phyloP scores from a whole-genome alignment of 2,888 invertebrate genomes.

The Norana najaformis region DNA sequence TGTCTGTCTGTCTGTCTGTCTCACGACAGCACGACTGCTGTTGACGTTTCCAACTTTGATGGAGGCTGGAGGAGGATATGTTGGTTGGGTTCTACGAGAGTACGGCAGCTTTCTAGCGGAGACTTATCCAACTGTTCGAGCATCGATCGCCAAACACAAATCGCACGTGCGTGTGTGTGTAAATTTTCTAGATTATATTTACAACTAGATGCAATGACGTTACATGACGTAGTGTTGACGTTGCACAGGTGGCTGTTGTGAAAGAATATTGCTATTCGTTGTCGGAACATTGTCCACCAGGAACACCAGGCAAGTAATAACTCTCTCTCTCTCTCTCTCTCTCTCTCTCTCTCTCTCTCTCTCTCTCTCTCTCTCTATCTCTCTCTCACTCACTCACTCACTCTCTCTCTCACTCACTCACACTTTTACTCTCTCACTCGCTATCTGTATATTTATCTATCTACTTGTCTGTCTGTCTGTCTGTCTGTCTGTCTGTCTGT shows the following conservation, averaged over 20 bases:
- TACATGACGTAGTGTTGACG: background rate
- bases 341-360: background rate
- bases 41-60: too few relatives aligned
- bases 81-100: too few relatives aligned
- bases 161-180: too few relatives aligned
- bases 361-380: background rate
- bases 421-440: background rate
- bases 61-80: too few relatives aligned
- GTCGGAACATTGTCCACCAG: background rate
- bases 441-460: background rate
- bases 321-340: background rate
- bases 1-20: too few relatives aligned
- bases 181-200: background rate
- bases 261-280: background rate
- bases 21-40: too few relatives aligned
- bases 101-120: too few relatives aligned
- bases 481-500: too few relatives aligned
- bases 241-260: background rate
- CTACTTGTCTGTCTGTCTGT: too few relatives aligned
- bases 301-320: background rate
- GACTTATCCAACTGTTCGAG: too few relatives aligned
- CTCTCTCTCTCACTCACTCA: background rate
- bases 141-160: too few relatives aligned
- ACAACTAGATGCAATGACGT: background rate
- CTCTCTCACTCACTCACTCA: background rate